Evolutionary conservation across 2,113 vertebrate genomes (phyloP).

Genomic region (Poeciliopsis turrubarensis): DNA sequence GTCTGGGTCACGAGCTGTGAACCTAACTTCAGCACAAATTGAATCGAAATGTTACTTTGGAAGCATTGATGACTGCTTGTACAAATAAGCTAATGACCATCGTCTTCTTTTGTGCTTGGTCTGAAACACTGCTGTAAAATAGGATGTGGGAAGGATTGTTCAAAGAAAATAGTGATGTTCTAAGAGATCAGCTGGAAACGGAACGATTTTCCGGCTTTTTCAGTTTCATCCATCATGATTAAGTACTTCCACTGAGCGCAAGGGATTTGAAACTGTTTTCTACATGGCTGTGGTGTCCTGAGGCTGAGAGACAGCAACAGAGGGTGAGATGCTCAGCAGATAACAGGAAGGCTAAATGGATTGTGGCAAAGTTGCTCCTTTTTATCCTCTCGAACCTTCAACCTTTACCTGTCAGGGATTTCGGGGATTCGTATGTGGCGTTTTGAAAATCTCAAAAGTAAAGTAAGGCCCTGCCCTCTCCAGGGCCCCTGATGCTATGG

Average conservation of each 20-base stretch:
- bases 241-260: background rate
- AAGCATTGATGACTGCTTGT: background rate
- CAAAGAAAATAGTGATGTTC: background rate
- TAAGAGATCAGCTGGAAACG: no score
- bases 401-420: background rate
- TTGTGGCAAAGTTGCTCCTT: background rate
- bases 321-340: background rate
- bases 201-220: no score
- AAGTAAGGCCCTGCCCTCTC: background rate
- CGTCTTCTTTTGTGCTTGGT: background rate
- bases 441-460: background rate
- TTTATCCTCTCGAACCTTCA: no score
- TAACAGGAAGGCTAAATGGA: background rate
- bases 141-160: background rate
- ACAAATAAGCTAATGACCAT: background rate
- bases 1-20: background rate
- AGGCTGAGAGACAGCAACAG: background rate
- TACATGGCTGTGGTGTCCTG: background rate
- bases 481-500: background rate
- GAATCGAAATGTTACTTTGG: background rate
- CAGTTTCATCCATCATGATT: background rate
- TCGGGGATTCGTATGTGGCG: background rate
- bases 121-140: background rate
- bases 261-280: background rate
- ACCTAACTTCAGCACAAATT: background rate